Base-by-base conservation (phyloP, 2,888 invertebrate species). In the Theristus sp. region DNA sequence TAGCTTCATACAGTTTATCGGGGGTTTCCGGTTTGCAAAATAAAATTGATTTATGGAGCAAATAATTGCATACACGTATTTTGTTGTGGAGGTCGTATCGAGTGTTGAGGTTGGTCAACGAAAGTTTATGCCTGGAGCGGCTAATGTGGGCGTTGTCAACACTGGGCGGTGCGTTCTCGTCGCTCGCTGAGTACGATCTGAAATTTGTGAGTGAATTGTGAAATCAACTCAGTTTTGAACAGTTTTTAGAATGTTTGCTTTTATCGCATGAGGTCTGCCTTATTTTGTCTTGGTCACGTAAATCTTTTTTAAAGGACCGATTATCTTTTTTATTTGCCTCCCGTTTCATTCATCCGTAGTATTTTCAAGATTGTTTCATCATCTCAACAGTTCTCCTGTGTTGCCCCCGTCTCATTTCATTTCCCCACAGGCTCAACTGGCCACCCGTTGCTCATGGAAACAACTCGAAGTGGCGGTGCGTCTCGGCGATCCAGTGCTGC, bases 131-230 rank as follows among this genome's bases (percentile, higher is more conserved):
- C 76, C 77, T 87, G 67, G 88, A 89, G 67, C 82, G 85, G 76
- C 81, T 87, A 30, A 83, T 93, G 80, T 89, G 90, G 25, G 91
- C 91, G 89, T 76, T 96, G 28, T 94, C 93, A 26, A 94, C 96
- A 0, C 80, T 96, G 24, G 96, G 94, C 1, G 94, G 94, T 56
- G 94, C 90, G 1, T 94, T 87, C 75, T 94, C 94, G 1, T 87
- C 93, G 1, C 79, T 96, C 60, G 96, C 94, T 1, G 93, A 94
- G 73, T 83, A 86, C 70, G 85, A 54, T 1, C 28, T 27, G 20
- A 29, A 20, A 27, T 58, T 56, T 54, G 57, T 49, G 49, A 24
- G 27, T 26, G 10, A 38, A 38, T 38, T 38, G 38, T 38, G 20
- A 20, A 38, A 38, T 38, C 10, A 38, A 38, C 10, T 26, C 3